A percentile compares a stretch with the other conserved stretches of the same genome.
Conservation (phyloP, 2,888 invertebrate species). For the Agonum fuliginosum region DNA sequence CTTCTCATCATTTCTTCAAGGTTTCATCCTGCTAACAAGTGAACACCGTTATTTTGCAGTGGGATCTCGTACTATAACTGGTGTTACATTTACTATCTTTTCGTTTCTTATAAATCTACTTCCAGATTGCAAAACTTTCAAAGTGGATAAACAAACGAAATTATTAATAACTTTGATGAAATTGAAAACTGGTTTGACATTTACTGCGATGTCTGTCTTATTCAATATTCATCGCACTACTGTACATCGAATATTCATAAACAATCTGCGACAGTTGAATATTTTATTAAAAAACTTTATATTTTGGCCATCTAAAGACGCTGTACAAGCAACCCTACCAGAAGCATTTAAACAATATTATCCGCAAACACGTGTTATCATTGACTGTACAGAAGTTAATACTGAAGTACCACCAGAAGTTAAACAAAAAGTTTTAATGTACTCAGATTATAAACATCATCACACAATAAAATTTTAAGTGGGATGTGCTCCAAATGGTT, state of each 20-base stretch:
- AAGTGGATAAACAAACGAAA: constrained; percentile 60
- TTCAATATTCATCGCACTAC: constrained; percentile 60
- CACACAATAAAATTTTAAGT: constrained; percentile 63
- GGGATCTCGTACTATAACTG: too few relatives aligned
- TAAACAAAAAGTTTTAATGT: constrained; percentile 61
- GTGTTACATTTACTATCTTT: constrained; percentile 60
- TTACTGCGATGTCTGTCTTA: constrained; percentile 55
- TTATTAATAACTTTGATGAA: constrained; percentile 63
- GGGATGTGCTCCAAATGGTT: constrained; percentile 63
- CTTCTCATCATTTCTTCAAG: too few relatives aligned
- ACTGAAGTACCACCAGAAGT: constrained; percentile 61
- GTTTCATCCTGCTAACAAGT: too few relatives aligned
- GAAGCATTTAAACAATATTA: constrained; percentile 62
- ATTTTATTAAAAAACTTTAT: constrained; percentile 61
- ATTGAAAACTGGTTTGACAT: constrained; percentile 61
- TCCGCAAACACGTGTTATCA: constrained; percentile 62
- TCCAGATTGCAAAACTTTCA: constrained; percentile 53
- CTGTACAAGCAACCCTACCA: constrained; percentile 61
- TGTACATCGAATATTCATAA: constrained; percentile 54
- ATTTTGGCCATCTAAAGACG: constrained; percentile 60
- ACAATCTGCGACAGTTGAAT: constrained; percentile 49
- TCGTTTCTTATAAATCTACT: constrained; percentile 58
- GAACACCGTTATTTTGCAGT: too few relatives aligned
- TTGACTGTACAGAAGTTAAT: constrained; percentile 64
- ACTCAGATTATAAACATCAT: constrained; percentile 62